phyloP scores from a whole-genome alignment of 2,113 vertebrate genomes.

The Pithys albifrons region DNA sequence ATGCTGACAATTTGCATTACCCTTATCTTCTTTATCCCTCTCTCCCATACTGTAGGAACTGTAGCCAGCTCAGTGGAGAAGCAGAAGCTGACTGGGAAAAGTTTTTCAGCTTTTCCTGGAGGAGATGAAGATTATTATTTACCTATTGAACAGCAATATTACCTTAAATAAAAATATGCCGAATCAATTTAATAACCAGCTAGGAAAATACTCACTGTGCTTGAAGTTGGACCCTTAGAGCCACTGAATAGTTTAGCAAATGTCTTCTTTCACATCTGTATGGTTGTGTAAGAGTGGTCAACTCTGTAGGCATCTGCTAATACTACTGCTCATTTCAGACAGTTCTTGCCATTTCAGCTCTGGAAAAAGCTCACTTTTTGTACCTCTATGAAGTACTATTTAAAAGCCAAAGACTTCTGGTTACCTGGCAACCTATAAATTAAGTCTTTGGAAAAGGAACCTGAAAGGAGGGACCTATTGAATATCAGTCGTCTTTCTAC shows the following conservation, averaged over 20 bases:
- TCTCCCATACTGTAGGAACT: not conserved
- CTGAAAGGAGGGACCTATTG: not conserved
- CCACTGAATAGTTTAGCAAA: slow-evolving; percentile 48
- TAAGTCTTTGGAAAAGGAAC: slow-evolving; percentile 39
- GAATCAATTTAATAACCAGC: slow-evolving; percentile 31
- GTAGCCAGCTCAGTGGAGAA: not conserved
- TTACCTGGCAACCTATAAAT: slow-evolving; percentile 76
- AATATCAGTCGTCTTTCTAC: not conserved
- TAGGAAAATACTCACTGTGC: slow-evolving; percentile 47
- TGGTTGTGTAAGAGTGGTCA: not conserved
- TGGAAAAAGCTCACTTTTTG: slow-evolving; percentile 37
- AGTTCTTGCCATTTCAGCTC: slow-evolving; percentile 32
- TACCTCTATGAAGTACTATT: slow-evolving; percentile 33
- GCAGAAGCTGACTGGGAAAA: not conserved
- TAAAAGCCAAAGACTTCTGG: slow-evolving; percentile 39
- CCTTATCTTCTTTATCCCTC: not conserved
- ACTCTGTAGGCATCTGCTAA: slow-evolving; percentile 15
- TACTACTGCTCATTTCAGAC: slow-evolving; percentile 52
- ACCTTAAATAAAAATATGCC: slow-evolving; percentile 6
- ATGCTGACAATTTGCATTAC: not conserved
- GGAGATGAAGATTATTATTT: not conserved
- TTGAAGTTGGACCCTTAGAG: slow-evolving; percentile 56
- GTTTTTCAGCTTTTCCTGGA: not conserved
- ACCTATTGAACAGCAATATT: not conserved
- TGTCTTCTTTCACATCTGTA: slow-evolving; percentile 24